Base-by-base conservation (phyloP, 2,797 vertebrate genomes). In the Semaprochilodus insignis region DNA sequence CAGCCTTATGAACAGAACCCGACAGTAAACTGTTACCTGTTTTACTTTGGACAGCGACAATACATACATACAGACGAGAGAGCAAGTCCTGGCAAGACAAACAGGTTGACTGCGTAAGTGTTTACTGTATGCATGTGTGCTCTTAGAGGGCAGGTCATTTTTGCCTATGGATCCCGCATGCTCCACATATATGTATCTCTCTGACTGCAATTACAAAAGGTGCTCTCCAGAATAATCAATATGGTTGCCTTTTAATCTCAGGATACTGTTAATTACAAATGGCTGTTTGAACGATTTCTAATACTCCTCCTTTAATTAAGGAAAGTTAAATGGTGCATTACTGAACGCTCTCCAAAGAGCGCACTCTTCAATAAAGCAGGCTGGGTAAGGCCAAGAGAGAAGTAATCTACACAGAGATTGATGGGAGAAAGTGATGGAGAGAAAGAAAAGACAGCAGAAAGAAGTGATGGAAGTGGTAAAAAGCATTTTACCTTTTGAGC, bases 401-500 rank as follows among this genome's bases (percentile, higher is more conserved):
- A 48, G 25, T 44, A 54, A 82, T 40, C 44, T 27, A 72, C 48
- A 48, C 7, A 77, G 34, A 52, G 15, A 73, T 70, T 21, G 52
- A 71, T 70, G 51, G 59, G 15, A 65, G 6, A 1, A 72, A n/a
- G 52, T 52, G 52, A 40, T 19, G 34, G 54, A 36, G 48, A 13
- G 57, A 51, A 17, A 11, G n/a, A 59, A 40, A 16, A n/a, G 57
- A 82, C 31, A 16, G 65, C 62, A 55, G 72, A n/a, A 34, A 21
- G 74, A 23, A 44, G 40, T 44, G 40, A 44, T 6, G 8, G 6
- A 44, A 44, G 40, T 44, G 40, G 40, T 31, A 31, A 74, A 74
- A 78, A 62, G 82, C 63, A 83, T 93, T 95, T 95, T 91, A 95
- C 98, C 94, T 98, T 98, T 89, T 95, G 95, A 59, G 90, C 93